These are phyloP conservation scores for Conus canariensis DNA, from an alignment of 2,888 invertebrate genomes.

Conservation along the genomic window DNA sequence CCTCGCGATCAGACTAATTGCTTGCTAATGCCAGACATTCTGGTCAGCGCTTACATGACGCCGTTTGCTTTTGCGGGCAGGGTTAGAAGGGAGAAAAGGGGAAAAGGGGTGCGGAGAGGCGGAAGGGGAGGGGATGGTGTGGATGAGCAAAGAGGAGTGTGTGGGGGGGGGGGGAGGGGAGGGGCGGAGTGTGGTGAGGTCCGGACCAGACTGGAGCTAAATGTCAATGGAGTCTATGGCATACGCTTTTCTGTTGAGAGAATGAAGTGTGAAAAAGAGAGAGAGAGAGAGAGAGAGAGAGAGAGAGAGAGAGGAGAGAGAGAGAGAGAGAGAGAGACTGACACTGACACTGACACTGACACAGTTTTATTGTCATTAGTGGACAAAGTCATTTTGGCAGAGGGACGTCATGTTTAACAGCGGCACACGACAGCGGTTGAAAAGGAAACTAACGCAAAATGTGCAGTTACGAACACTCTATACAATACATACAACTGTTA, in stretches of 20 bases:
- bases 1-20: background rate
- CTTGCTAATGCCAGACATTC: background rate
- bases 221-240: background rate
- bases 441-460: too few species aligned
- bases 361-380: background rate
- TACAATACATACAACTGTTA: too few species aligned
- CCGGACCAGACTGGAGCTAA: too few species aligned
- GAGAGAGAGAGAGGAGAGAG: background rate
- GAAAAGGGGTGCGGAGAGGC: background rate
- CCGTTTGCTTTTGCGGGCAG: background rate
- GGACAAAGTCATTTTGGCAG: too few species aligned
- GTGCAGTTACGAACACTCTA: too few species aligned
- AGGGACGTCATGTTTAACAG: too few species aligned
- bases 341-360: background rate
- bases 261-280: background rate
- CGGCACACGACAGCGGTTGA: too few species aligned
- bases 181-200: background rate
- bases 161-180: background rate
- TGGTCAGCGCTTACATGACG: background rate
- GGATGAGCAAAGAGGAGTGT: background rate
- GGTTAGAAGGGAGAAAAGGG: background rate
- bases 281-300: slow-evolving; percentile 2
- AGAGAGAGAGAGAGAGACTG: background rate
- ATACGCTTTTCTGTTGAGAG: background rate
- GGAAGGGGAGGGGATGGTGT: background rate